Conservation (phyloP, 2,888 invertebrate species). For the Hofmannophila pseudospretella region DNA sequence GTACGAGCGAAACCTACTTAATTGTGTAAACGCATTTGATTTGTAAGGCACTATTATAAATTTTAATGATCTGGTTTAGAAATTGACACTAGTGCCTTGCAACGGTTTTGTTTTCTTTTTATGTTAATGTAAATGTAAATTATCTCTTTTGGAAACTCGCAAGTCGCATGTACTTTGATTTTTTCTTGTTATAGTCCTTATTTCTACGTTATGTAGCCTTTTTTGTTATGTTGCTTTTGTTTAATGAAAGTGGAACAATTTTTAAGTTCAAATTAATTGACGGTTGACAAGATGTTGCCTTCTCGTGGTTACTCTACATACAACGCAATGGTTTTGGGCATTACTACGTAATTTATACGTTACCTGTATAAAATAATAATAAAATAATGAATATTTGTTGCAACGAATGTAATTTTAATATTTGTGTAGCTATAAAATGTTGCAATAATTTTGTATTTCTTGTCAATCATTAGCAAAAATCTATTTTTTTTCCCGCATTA, state of each 20-base stretch:
- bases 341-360: neutral
- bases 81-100: constrained; percentile 16
- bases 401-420: too few species aligned
- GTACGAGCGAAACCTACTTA: too few species aligned
- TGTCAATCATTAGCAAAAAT: too few species aligned
- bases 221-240: constrained; percentile 62
- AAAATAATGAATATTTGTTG: too few species aligned
- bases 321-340: neutral
- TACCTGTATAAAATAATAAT: neutral
- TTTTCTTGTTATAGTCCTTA: constrained; percentile 59
- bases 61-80: constrained; percentile 26
- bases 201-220: constrained; percentile 41
- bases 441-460: too few species aligned
- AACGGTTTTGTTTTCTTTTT: neutral
- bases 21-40: constrained; percentile 7
- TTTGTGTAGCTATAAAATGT: too few species aligned
- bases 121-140: constrained; percentile 17
- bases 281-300: neutral
- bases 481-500: too few species aligned
- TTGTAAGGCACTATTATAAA: constrained; percentile 7
- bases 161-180: constrained; percentile 49
- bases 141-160: constrained; percentile 57
- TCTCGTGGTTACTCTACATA: neutral
- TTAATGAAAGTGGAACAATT: constrained; percentile 26
- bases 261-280: constrained; percentile 11